Evolutionary conservation across 2,888 invertebrate genomes (phyloP).

Genomic region (Machimus rusticus): DNA sequence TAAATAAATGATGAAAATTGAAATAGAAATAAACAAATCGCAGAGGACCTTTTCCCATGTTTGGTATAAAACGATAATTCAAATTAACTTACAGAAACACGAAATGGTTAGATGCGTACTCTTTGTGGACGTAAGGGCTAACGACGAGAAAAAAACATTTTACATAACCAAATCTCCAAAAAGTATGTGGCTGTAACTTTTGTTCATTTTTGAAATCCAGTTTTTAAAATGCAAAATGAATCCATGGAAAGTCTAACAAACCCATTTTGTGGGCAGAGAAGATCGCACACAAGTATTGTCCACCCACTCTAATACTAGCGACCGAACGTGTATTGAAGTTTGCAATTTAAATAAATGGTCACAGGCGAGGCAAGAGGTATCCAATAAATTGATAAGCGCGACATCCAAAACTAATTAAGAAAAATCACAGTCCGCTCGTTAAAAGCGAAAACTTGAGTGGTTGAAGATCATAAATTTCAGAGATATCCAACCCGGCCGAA

Average conservation of each 20-base stretch:
- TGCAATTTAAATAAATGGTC: background rate
- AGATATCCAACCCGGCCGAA: background rate
- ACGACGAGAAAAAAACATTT: background rate
- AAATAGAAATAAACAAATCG: too few species aligned
- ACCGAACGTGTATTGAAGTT: background rate
- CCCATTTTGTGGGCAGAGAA: background rate
- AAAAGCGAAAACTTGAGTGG: constrained; percentile 17
- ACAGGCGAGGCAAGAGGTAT: background rate
- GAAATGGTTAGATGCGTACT: too few species aligned
- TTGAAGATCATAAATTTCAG: constrained; percentile 33
- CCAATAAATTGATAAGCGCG: constrained; percentile 28
- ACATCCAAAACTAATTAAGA: constrained; percentile 26
- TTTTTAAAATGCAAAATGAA: background rate
- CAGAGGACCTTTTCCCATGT: too few species aligned
- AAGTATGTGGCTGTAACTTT: background rate
- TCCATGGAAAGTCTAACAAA: background rate
- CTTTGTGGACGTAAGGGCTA: too few species aligned
- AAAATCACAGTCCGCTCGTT: constrained; percentile 30
- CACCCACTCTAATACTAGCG: background rate
- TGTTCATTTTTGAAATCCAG: background rate
- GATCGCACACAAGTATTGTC: background rate
- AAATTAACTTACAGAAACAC: too few species aligned
- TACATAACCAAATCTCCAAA: background rate
- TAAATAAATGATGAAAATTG: too few species aligned
- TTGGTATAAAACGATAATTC: too few species aligned